Conservation (phyloP, 2,888 invertebrate species). For the Cactoblastis cactorum region DNA sequence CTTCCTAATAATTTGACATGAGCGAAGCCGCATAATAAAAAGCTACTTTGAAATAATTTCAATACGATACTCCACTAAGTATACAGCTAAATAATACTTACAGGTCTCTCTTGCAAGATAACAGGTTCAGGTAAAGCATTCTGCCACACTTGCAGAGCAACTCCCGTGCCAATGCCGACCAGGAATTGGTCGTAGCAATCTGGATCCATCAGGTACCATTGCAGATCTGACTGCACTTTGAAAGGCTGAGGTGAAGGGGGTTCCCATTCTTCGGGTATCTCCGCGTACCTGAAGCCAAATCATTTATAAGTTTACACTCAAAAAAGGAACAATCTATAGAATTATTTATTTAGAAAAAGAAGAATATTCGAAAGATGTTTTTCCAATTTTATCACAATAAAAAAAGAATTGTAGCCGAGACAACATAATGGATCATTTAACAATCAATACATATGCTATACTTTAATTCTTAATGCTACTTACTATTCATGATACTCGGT, state of each 20-base stretch:
- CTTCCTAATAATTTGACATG: too few relatives aligned
- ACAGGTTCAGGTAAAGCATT: conserved; percentile 93
- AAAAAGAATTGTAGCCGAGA: too few relatives aligned
- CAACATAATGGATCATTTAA: too few relatives aligned
- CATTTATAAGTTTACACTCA: neutral
- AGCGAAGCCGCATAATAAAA: too few relatives aligned
- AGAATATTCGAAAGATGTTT: too few relatives aligned
- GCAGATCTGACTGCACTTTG: conserved; percentile 94
- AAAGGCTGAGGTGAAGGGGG: conserved; percentile 93
- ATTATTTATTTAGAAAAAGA: too few relatives aligned
- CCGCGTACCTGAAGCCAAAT: conserved; percentile 81
- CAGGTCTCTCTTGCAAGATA: conserved; percentile 88
- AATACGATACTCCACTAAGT: too few relatives aligned
- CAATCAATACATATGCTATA: neutral
- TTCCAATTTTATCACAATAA: too few relatives aligned
- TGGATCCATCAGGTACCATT: conserved; percentile 94
- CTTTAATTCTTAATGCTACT: neutral
- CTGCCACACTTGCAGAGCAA: conserved; percentile 91
- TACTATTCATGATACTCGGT: neutral
- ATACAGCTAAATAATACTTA: conserved; percentile 59
- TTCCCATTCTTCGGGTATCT: conserved; percentile 95
- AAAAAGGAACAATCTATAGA: too few relatives aligned
- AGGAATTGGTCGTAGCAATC: conserved; percentile 98
- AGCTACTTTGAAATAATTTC: too few relatives aligned
- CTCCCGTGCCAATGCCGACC: conserved; percentile 90